A percentile compares a stretch with the other conserved stretches of the same genome.
phyloP scores from a whole-genome alignment of 2,113 vertebrate species.

The Onychorhynchus coronatus region DNA sequence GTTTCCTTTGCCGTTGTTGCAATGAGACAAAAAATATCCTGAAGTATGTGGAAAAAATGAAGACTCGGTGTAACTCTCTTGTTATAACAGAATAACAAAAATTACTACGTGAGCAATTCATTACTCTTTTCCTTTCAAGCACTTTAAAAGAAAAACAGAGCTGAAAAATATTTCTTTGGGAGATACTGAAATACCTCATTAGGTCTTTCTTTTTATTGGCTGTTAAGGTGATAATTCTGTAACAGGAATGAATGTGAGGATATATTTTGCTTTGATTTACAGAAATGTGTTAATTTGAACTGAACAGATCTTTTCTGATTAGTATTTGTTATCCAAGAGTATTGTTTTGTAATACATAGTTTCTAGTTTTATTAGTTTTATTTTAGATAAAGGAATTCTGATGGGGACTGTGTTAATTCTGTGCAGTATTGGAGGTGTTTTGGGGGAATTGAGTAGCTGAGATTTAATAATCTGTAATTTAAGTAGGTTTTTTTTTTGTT shows the following conservation, averaged over 20 bases:
- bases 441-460: background rate
- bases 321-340: background rate
- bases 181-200: slow-evolving; percentile 58
- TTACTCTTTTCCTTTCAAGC: slow-evolving; percentile 40
- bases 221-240: slow-evolving; percentile 52
- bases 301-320: slow-evolving; percentile 20
- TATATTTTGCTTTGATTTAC: slow-evolving; percentile 56
- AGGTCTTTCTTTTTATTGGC: slow-evolving; percentile 47
- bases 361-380: slow-evolving; percentile 30
- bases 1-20: slow-evolving; percentile 28
- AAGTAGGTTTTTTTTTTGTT: background rate
- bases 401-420: background rate
- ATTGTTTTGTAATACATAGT: slow-evolving; percentile 33
- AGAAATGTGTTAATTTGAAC: slow-evolving; percentile 57
- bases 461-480: background rate
- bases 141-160: slow-evolving; percentile 36
- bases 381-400: background rate
- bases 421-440: background rate
- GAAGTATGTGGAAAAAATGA: background rate
- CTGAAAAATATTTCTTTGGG: slow-evolving; percentile 50
- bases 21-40: background rate
- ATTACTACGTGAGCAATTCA: background rate
- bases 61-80: background rate
- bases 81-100: background rate
- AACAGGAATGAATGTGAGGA: slow-evolving; percentile 16